These are phyloP conservation scores for Augiades crinisus DNA, from an alignment of 2,888 invertebrate species.

Conservation along the genomic window DNA sequence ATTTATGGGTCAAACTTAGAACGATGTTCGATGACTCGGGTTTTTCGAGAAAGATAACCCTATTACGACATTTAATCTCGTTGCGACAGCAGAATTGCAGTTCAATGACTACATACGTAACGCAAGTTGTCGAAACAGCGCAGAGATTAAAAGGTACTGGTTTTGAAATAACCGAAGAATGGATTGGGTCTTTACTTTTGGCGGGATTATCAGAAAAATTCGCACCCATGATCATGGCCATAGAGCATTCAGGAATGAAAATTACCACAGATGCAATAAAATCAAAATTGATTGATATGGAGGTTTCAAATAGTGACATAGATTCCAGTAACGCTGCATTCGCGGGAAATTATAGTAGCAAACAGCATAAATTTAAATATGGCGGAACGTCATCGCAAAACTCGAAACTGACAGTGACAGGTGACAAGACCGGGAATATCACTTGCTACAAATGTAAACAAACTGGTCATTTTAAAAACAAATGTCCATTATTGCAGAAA, in stretches of 20 bases:
- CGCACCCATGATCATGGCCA: conserved; percentile 31
- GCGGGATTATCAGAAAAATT: conserved; percentile 29
- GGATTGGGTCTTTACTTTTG: conserved; percentile 30
- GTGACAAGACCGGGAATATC: conserved; percentile 2
- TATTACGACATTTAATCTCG: too few relatives aligned
- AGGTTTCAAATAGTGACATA: too few relatives aligned
- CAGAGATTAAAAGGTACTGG: conserved; percentile 29
- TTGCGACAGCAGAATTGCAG: too few relatives aligned
- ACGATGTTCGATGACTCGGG: too few relatives aligned
- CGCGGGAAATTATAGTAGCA: too few relatives aligned
- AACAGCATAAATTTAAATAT: too few relatives aligned
- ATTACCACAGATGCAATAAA: background rate
- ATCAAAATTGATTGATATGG: background rate
- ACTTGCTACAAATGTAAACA: conserved; percentile 25
- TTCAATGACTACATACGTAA: too few relatives aligned
- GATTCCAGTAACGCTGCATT: too few relatives aligned
- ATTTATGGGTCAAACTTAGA: too few relatives aligned
- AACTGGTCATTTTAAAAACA: conserved; percentile 15
- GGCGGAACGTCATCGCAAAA: too few relatives aligned
- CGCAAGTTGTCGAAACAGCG: conserved; percentile 22
- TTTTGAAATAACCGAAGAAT: conserved; percentile 30
- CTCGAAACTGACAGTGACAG: too few relatives aligned
- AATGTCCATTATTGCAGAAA: conserved; percentile 7
- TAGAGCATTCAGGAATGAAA: conserved; percentile 11
- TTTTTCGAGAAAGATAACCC: too few relatives aligned